These are phyloP conservation scores for Prosopocoilus inquinatus DNA, from an alignment of 2,888 invertebrate genomes.

Conservation along the genomic window DNA sequence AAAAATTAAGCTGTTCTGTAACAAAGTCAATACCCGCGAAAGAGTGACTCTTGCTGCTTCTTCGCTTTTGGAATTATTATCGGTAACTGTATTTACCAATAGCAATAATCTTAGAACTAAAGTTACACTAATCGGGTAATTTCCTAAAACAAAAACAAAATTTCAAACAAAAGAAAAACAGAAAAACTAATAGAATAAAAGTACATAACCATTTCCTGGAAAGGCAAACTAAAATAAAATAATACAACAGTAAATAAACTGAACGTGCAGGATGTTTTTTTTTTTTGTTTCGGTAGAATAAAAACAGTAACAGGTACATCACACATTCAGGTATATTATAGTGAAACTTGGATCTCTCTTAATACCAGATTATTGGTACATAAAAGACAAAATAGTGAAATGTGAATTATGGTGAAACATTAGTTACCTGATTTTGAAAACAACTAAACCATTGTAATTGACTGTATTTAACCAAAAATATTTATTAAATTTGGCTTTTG, in stretches of 20 bases:
- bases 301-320: too few species aligned
- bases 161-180: not conserved
- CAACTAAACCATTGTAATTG: too few species aligned
- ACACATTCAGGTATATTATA: too few species aligned
- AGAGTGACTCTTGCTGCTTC: constrained; percentile 15
- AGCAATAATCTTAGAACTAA: constrained; percentile 12
- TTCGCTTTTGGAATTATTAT: constrained; percentile 13
- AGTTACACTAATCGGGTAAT: constrained; percentile 15
- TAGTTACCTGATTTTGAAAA: too few species aligned
- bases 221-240: not conserved
- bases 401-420: too few species aligned
- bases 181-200: not conserved
- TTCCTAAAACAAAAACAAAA: constrained; percentile 11
- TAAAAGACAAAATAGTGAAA: too few species aligned
- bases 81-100: constrained; percentile 18
- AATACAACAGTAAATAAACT: not conserved
- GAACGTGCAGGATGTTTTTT: too few species aligned
- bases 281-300: too few species aligned
- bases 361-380: too few species aligned
- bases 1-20: constrained; percentile 25
- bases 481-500: too few species aligned
- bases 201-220: not conserved
- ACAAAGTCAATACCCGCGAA: constrained; percentile 14
- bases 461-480: too few species aligned
- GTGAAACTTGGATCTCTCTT: too few species aligned